A percentile compares a stretch with the other conserved stretches of the same genome.
phyloP scores from a whole-genome alignment of 2,888 invertebrate genomes.

The Tenodera sinensis region DNA sequence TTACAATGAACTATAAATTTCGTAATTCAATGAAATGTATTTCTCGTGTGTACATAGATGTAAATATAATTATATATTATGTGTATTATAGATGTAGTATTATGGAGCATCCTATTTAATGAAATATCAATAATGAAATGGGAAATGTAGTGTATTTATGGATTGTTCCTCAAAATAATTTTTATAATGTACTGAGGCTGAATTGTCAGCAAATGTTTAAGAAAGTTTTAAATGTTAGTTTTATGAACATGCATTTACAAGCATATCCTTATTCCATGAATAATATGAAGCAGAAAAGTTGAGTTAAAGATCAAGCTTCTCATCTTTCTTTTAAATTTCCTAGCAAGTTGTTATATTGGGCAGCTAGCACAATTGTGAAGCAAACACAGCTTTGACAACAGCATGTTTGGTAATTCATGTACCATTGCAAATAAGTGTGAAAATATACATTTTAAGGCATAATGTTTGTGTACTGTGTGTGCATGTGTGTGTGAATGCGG shows the following conservation, averaged over 20 bases:
- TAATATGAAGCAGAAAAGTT: not conserved
- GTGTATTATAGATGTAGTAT: slow-evolving; percentile 8
- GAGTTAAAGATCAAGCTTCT: not conserved
- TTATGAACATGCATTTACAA: not conserved
- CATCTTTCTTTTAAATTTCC: not conserved
- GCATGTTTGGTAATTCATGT: not conserved
- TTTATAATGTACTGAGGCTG: not conserved
- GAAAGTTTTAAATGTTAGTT: not conserved
- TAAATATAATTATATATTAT: slow-evolving; percentile 19
- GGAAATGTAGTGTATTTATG: not conserved
- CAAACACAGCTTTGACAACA: not conserved
- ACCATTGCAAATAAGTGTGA: not conserved
- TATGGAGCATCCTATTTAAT: not conserved
- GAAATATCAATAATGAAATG: not conserved
- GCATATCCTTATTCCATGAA: not conserved
- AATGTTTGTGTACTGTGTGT: not conserved
- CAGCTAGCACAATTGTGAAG: not conserved
- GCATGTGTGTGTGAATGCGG: not conserved
- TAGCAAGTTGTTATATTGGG: not conserved
- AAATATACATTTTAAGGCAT: not conserved
- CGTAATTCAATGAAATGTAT: not conserved
- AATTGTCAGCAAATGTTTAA: not conserved
- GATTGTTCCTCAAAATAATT: not conserved
- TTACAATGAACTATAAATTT: not conserved
- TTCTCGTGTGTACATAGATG: slow-evolving; percentile 21